A percentile compares a stretch with the other conserved stretches of the same genome.
Conservation (phyloP, 2,113 vertebrate species). For the Xyrauchen texanus region DNA sequence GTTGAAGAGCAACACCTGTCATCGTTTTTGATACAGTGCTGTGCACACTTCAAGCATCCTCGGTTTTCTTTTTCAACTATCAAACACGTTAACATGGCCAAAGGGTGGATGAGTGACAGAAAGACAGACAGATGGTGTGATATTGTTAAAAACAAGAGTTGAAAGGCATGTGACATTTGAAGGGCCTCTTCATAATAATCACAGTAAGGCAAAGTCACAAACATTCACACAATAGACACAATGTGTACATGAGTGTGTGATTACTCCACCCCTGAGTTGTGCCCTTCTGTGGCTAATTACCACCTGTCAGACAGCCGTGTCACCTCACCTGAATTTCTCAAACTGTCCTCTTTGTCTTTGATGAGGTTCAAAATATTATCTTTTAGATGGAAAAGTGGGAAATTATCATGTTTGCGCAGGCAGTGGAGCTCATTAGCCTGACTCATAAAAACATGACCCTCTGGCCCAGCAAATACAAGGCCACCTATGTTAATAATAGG, state of each 20-base stretch:
- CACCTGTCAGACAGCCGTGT: conserved; percentile 43
- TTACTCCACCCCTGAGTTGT: conserved; percentile 19
- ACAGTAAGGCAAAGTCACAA: conserved; percentile 10
- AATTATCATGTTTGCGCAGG: conserved; percentile 54
- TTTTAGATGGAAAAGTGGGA: conserved; percentile 32
- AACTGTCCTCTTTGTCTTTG: conserved; percentile 37
- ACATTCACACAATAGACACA: conserved; percentile 2
- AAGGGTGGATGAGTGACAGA: neutral
- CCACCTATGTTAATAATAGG: conserved; percentile 39
- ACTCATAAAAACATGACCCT: conserved; percentile 51
- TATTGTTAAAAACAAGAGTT: conserved; percentile 18
- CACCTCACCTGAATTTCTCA: conserved; percentile 42
- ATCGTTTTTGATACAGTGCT: no score
- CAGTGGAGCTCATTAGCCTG: conserved; percentile 47
- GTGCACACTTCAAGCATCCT: no score
- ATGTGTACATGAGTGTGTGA: neutral
- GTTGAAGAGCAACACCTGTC: no score
- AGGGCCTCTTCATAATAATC: conserved; percentile 22
- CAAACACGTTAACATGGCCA: neutral
- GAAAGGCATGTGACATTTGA: conserved; percentile 3
- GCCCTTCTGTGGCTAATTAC: conserved; percentile 44
- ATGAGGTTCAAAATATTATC: conserved; percentile 53
- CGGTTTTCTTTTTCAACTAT: no score
- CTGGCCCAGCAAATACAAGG: conserved; percentile 45
- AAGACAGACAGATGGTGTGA: conserved; percentile 22